Evolutionary conservation across 2,888 invertebrate species (phyloP), one percentile per base, ranked within the genome.

Genomic region (Tricholauxania praeusta): DNA sequence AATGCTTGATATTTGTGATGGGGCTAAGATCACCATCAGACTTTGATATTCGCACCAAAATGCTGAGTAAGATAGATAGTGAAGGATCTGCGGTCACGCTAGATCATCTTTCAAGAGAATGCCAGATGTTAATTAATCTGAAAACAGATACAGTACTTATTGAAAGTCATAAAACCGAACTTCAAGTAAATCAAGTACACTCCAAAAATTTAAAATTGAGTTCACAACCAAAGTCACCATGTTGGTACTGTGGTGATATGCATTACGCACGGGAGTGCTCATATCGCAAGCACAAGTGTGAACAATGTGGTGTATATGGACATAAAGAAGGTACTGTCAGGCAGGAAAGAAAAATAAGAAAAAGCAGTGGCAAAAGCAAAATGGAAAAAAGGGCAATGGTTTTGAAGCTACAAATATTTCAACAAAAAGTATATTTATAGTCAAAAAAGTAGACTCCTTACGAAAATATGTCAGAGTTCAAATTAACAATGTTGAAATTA

Each of bases 1-100:
- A 77, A 62, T 77, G 76, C 28, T 72, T 77, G 57, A 66, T 78
- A 14, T 78, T 76, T 60, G 65, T 78, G 3, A 75, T 73, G 62
- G 76, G 77, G 1, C 68, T 79, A 5, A 72, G 75, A 28, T 73
- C 75, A 69, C 19, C 73, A 19, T 19, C 28, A 12, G 76, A 78
- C 49, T 67, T 66, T 3, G 78, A 76, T n/a, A 73, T 76, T 3
- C 70, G 77, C 5, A 72, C 78, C 15, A 72, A 76, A 72, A 47
- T 77, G 62, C 53, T 79, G 12, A 69, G 32, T 19, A 72, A 72
- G 17, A n/a, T 72, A 17, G 72, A 72, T 17, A 69, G n/a, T 55
- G 68, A 69, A 57, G 22, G n/a, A n/a, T n/a, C 69, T 15, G 66
- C 52, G 12, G 73, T 78, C 3, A 77, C 70, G 4, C 67, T 76